Evolutionary conservation across 1,140 invertebrate genomes (phyloP), one percentile per base, ranked within the genome.

Genomic region (Sycophaga agraensis): DNA sequence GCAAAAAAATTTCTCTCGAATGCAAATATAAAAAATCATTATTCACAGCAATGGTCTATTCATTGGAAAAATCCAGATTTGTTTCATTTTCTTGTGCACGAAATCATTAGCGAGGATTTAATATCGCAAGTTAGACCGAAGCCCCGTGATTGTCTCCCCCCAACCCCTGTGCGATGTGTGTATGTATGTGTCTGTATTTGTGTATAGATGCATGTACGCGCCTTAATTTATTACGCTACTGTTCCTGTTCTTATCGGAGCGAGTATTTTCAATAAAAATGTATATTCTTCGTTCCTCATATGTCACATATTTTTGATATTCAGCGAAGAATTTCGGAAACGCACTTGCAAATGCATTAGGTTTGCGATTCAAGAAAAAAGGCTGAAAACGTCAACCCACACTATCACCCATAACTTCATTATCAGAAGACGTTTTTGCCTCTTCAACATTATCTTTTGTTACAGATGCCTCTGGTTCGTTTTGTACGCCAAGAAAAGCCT

Each of bases 391-490:
- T 79, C 77, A 78, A 72, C 75, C 76, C 17, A 75, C 74, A 17
- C 74, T 78, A 42, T 78, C 76, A 6, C 75, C 74, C 69, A 76
- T 76, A 16, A 74, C 72, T 67, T 76, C 70, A 12, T 69, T 75
- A 63, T 73, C 65, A 24, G 67, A 67, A 22, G 73, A 59, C 8
- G 68, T 61, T 46, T 74, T 62, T 12, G 61, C 48, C 1, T 68
- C 67, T 24, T 66, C 64, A 2, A 64, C 63, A 56, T 64, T 63
- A n/a, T 59, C 63, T 11, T 67, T 68, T 2, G 68, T 66, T n/a
- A 59, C 42, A 12, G 68, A 68, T 8, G 24, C 14, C 35, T 70
- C 68, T 2, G 56, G 46, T 54, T 73, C 70, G 24, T 59, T 68
- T 24, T 67, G 66, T 22, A 66, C 68, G 43, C 74, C 70, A 26